Evolutionary conservation across 1,140 invertebrate genomes (phyloP), one percentile per base, ranked within the genome.

Genomic region (Cheumatopsyche charites): DNA sequence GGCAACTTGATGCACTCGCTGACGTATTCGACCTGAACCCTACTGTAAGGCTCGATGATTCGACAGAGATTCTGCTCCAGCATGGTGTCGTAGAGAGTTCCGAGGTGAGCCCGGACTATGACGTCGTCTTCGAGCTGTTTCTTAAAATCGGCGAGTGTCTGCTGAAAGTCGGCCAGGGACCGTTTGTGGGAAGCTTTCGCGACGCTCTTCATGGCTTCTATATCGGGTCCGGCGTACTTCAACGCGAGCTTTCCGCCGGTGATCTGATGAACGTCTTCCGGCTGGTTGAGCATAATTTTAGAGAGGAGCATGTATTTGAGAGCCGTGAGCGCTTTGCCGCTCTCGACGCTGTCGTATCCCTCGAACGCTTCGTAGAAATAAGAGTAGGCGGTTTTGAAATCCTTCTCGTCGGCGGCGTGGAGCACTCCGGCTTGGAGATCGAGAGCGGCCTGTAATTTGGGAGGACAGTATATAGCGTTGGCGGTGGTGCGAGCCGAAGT

Each of bases 351-450:
- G 82, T 99, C 97, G 84, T 97, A 99, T 73, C 97, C 97, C 87
- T 99, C 98, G 85, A 99, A 99, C 42, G 98, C 98, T 87, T 99
- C 98, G 85, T 99, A 99, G 81, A 99, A 99, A 81, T 99, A 99
- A 43, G 98, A 99, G 83, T 98, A 99, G 42, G 98, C 98, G 76
- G 98, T 99, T 88, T 99, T 99, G 82, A 99, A 99, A 80, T 99
- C 98, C 79, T 94, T 91, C 82, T 99, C 98, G 83, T 99, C 98
- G 29, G 97, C 98, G 43, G 98, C 98, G 86, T 99, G 98, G 17
- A 99, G 83, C 76, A 99, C 98, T 68, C 96, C 98, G 36, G 98
- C 99, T 81, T 99, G 97, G 52, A 99, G 85, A 86, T 99, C 98
- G 13, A 99, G 86, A 15, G 96, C 91, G 13, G 96, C 96, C 84